Base-by-base conservation (phyloP, 2,797 vertebrate genomes). In the Hypotaenidia okinawae region DNA sequence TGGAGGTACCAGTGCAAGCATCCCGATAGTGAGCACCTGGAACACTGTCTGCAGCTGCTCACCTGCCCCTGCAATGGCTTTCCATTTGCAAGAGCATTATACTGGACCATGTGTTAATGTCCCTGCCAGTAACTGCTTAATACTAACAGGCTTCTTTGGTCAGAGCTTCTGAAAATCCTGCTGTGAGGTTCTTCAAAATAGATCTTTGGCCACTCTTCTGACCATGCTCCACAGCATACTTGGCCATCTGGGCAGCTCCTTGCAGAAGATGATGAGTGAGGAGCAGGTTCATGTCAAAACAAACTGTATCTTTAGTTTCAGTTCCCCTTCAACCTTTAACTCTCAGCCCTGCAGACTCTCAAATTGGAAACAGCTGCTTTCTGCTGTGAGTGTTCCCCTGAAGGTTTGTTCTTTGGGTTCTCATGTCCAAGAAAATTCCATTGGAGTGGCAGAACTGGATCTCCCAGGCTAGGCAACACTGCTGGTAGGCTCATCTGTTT, bases 71-170 rank as follows among this genome's bases (percentile, higher is more conserved):
- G 77, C 64, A 14, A 1, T 4, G 37, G 51, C 21, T 39, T 33
- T 59, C 35, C 9, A 0, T 32, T 10, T 30, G 25, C 18, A 24
- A 25, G 37, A 39, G n/a, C 16, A 0, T 11, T 16, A 2, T 35
- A 39, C 30, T 33, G 47, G 14, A 30, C 11, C 9, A 2, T 19
- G 13, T 35, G 51, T 32, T 58, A 6, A 2, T 14, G 54, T 24
- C 47, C 16, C 35, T 37, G 58, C 1, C 23, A 49, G 27, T 54
- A 32, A 4, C 35, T 57, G 45, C 24, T 75, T 47, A 2, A 18
- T 24, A 4, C 43, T 16, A 0, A 6, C 0, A 5, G 25, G 37
- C 12, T 62, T 13, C 14, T 37, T 28, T 32, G 52, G 45, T 47
- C n/a, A 37, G 52, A 17, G 5, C 66, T 39, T 57, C 23, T 49